Percentiles rank a stretch among this genome's conserved stretches.
phyloP scores from a whole-genome alignment of 2,888 invertebrate species.

The Dinocampus coccinellae region DNA sequence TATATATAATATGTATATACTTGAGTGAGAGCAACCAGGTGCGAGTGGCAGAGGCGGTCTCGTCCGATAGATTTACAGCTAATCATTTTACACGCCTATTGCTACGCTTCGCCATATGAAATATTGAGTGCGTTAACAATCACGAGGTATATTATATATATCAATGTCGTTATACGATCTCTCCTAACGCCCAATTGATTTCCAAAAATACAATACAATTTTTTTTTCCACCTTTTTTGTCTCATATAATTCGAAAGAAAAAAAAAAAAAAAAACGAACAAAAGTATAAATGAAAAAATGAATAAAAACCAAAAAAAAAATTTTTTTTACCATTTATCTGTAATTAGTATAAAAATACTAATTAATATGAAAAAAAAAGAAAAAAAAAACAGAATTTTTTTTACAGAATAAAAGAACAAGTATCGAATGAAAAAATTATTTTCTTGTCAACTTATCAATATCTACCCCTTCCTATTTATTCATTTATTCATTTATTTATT shows the following conservation, averaged over 20 bases:
- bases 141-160: neutral
- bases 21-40: slow-evolving; percentile 63
- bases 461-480: neutral
- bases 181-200: neutral
- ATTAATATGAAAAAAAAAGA: too few species aligned
- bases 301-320: too few species aligned
- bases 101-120: slow-evolving; percentile 50
- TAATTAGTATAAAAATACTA: too few species aligned
- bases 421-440: neutral
- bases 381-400: neutral
- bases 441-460: neutral
- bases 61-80: slow-evolving; percentile 66
- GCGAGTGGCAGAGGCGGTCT: slow-evolving; percentile 56
- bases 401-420: neutral
- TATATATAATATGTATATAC: slow-evolving; percentile 48
- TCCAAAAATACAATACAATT: neutral
- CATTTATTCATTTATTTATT: neutral
- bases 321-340: too few species aligned
- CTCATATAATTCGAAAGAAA: too few species aligned
- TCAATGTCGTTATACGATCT: neutral
- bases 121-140: slow-evolving; percentile 47
- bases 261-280: too few species aligned
- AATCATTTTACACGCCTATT: slow-evolving; percentile 68
- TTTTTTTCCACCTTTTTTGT: too few species aligned
- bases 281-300: too few species aligned